These are phyloP conservation scores for Myotis findleyi DNA, from an alignment of 2,797 vertebrate species.

Conservation along the genomic window DNA sequence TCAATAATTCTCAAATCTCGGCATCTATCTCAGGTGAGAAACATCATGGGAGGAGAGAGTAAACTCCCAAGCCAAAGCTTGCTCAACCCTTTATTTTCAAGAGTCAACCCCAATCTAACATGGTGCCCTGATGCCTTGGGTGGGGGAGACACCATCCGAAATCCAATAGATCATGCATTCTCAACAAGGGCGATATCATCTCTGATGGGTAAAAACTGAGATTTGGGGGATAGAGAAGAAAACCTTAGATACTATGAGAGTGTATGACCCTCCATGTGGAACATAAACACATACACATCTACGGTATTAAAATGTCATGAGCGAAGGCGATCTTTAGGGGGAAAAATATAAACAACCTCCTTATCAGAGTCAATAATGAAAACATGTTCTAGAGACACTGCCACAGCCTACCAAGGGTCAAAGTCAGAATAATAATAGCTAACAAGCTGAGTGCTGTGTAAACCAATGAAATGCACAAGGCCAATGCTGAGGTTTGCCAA, in stretches of 20 bases:
- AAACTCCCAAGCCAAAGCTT: not conserved
- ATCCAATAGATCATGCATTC: accelerated
- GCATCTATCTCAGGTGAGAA: not conserved
- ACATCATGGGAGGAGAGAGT: too few relatives aligned
- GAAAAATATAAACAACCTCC: not conserved
- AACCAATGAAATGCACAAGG: not conserved
- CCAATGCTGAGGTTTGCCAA: not conserved
- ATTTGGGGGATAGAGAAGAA: not conserved
- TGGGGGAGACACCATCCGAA: not conserved
- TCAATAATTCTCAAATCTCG: not conserved
- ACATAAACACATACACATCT: not conserved
- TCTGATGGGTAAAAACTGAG: not conserved
- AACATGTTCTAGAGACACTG: not conserved
- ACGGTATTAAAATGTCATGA: not conserved
- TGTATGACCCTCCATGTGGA: not conserved
- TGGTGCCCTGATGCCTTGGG: not conserved
- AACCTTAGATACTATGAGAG: not conserved
- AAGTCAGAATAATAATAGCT: not conserved
- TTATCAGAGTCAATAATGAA: not conserved
- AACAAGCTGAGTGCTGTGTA: not conserved
- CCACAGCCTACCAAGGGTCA: not conserved
- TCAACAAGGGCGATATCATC: accelerated
- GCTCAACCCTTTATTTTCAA: not conserved
- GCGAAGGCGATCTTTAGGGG: not conserved
- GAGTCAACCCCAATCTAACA: too few relatives aligned